Percentiles rank a stretch among this genome's conserved stretches.
phyloP scores from a whole-genome alignment of 2,888 invertebrate species.

The Cactoblastis cactorum region DNA sequence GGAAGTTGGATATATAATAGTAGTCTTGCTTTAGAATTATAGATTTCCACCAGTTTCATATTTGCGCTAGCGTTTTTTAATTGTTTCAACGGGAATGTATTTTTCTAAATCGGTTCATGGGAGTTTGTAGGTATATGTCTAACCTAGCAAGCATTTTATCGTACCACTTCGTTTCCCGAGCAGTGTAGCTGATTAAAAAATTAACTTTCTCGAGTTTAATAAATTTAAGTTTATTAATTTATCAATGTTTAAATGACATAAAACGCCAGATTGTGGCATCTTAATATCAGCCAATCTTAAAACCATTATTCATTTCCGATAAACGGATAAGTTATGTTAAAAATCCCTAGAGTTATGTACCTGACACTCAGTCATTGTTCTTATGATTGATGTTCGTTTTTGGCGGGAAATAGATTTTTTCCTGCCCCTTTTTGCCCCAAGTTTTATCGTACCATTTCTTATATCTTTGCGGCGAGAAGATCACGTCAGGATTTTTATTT shows the following conservation, averaged over 20 bases:
- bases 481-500: background rate
- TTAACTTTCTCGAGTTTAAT: no score
- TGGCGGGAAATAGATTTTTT: background rate
- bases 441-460: slow-evolving; percentile 3
- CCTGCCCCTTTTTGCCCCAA: background rate
- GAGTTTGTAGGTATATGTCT: no score
- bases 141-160: no score
- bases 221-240: no score
- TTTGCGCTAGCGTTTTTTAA: no score
- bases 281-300: background rate
- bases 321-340: slow-evolving; percentile 3
- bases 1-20: no score
- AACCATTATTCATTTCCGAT: background rate
- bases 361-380: slow-evolving; percentile 9
- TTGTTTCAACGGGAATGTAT: no score
- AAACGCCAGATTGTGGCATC: background rate
- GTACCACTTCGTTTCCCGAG: no score
- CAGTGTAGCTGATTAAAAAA: no score
- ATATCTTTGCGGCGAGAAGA: background rate
- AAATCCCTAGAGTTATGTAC: background rate
- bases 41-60: no score
- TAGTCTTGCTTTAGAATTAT: no score
- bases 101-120: no score
- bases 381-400: background rate
- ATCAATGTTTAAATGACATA: background rate